A percentile compares a stretch with the other conserved stretches of the same genome.
Evolutionary conservation across 2,888 invertebrate genomes (phyloP).

Genomic region (Azorinus chamasolen): DNA sequence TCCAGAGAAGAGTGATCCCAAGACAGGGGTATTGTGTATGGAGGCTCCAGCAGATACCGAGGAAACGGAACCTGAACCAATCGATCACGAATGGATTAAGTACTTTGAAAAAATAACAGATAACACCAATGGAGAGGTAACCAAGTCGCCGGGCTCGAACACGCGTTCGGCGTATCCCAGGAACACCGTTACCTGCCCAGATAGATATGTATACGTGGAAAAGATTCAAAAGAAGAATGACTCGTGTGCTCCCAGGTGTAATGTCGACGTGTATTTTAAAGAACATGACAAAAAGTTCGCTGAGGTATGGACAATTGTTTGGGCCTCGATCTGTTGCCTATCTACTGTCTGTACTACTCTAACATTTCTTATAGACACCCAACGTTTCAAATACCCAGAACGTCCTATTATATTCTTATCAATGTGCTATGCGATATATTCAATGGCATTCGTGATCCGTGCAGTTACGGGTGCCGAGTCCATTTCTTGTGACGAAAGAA

Average conservation of each 20-base stretch:
- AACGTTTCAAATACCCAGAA: conserved; percentile 87
- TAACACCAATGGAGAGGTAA: conserved; percentile 14
- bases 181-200: conserved; percentile 69
- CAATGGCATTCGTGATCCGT: conserved; percentile 86
- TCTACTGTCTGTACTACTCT: conserved; percentile 86
- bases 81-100: conserved; percentile 68
- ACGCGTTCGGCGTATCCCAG: background rate
- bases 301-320: conserved; percentile 92
- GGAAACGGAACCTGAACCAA: conserved; percentile 67
- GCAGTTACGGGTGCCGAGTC: conserved; percentile 82
- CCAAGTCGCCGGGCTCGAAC: background rate
- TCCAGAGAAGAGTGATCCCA: conserved; percentile 88
- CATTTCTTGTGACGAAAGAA: conserved; percentile 88
- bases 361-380: conserved; percentile 86
- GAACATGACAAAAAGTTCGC: conserved; percentile 90
- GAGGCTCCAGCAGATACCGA: conserved; percentile 87
- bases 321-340: conserved; percentile 91
- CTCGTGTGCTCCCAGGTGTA: conserved; percentile 88
- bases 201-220: conserved; percentile 82
- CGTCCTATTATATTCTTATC: conserved; percentile 87
- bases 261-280: conserved; percentile 90
- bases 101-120: conserved; percentile 64
- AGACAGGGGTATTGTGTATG: conserved; percentile 91
- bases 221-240: conserved; percentile 75
- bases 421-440: conserved; percentile 86